Evolutionary conservation across 1,140 invertebrate species (phyloP), one percentile per base, ranked within the genome.

Genomic region (Venustaconcha ellipsiformis): DNA sequence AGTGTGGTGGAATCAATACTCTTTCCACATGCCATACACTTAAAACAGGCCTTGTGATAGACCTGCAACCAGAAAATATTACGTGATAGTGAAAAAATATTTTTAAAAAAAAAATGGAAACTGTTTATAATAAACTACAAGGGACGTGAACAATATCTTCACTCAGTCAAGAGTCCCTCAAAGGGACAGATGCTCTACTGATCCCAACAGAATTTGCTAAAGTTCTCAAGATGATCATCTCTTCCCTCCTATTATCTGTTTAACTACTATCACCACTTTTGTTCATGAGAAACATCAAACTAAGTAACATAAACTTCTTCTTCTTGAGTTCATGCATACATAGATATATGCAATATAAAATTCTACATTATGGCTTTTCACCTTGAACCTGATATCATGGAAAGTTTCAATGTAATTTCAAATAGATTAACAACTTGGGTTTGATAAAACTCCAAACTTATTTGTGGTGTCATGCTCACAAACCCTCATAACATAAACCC

Each of bases 1-100:
- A 96, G 91, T 86, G 95, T 97, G 81, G 96, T 97, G 84, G 95
- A 96, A 90, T 99, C 97, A 84, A 99, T 92, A 78, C 95, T 95
- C 90, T 95, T 95, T 81, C 94, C 93, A 91, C 97, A 99, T 74
- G 95, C 67, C n/a, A 79, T 71, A 64, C 83, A 84, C 55, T 80
- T 81, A 57, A 84, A 84, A 75, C 83, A 84, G 48, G 65, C 68
- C 70, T 83, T 84, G 70, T 84, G 83, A 64, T 84, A 84, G 6
- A 69, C 78, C 83, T 84, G 70, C 13, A 80, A 77, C 56, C 55
- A 72, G 67, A 70, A 26, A 65, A 72, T 37, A 11, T 26, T 1
- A 57, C 12, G 17, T 20, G 48, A 55, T 14, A 64, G 20, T 12
- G 23, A 66, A 14, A 57, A 14, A 12, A 14, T 30, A 66, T 65